A percentile compares a stretch with the other conserved stretches of the same genome.
Conservation (phyloP, 2,797 vertebrate genomes). For the Meda fulgida region DNA sequence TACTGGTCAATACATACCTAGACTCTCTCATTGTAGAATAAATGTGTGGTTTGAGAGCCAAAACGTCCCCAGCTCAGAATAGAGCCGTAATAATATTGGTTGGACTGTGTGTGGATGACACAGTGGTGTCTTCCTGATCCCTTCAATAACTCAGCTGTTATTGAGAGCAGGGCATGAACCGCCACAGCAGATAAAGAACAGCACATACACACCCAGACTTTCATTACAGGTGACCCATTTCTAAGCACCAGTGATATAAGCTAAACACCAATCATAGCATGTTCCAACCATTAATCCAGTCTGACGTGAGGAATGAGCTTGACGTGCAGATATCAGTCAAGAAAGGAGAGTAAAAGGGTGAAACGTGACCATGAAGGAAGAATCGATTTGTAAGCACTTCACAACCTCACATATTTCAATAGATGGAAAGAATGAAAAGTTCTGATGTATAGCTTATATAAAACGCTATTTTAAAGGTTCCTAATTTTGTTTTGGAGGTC, state of each 20-base stretch:
- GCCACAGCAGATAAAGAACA: slow-evolving; percentile 44
- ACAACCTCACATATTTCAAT: not conserved
- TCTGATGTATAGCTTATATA: not conserved
- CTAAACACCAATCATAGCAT: slow-evolving; percentile 31
- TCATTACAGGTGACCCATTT: slow-evolving; percentile 22
- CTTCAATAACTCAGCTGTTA: slow-evolving; percentile 50
- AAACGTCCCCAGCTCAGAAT: slow-evolving; percentile 21
- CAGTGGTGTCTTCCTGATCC: slow-evolving; percentile 33
- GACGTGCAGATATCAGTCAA: slow-evolving; percentile 8
- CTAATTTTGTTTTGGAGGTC: not conserved
- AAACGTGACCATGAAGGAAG: not conserved
- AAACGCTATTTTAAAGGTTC: too few relatives aligned
- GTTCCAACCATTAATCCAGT: slow-evolving; percentile 13
- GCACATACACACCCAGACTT: slow-evolving; percentile 22
- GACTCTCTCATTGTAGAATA: not conserved
- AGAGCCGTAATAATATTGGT: slow-evolving; percentile 29
- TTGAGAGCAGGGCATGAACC: slow-evolving; percentile 35
- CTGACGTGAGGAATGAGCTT: not conserved
- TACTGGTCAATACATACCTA: not conserved
- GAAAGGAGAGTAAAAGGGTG: not conserved
- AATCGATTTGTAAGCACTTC: not conserved
- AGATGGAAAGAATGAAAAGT: not conserved
- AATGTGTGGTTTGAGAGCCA: slow-evolving; percentile 6
- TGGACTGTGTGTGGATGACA: slow-evolving; percentile 26
- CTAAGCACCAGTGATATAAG: not conserved